Conservation (phyloP, 2,113 vertebrate genomes). For the Brachyhypopomus occidentalis region DNA sequence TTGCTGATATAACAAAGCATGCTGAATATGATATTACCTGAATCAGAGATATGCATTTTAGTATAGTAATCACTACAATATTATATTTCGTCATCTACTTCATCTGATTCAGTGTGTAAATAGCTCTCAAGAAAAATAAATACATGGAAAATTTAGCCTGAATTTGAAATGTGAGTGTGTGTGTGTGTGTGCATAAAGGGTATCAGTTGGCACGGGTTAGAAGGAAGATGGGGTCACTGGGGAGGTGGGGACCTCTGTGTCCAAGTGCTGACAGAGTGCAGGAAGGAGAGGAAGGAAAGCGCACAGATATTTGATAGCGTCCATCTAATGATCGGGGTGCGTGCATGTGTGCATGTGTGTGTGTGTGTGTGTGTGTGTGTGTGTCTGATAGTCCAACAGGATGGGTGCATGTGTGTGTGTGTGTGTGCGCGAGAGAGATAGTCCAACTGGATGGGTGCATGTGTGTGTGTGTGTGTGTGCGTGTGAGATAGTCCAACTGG, state of each 20-base stretch:
- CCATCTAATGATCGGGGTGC: not conserved
- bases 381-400: not conserved
- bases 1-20: not conserved
- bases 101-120: too few relatives aligned
- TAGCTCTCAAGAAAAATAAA: too few relatives aligned
- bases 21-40: too few relatives aligned
- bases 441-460: constrained; percentile 25
- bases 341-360: not conserved
- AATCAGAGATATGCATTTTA: too few relatives aligned
- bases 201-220: not conserved
- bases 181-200: not conserved
- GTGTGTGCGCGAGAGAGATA: not conserved
- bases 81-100: too few relatives aligned
- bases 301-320: constrained; percentile 7
- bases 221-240: constrained; percentile 20
- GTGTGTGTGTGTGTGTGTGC: constrained; percentile 37
- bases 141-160: too few relatives aligned
- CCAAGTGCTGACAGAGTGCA: constrained; percentile 25
- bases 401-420: constrained; percentile 40
- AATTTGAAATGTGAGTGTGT: too few relatives aligned
- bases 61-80: too few relatives aligned
- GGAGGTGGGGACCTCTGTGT: not conserved
- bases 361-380: not conserved
- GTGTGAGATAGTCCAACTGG: too few relatives aligned
- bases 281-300: constrained; percentile 25